Evolutionary conservation across 2,888 invertebrate genomes (phyloP).

Genomic region (Oscheius onirici): DNA sequence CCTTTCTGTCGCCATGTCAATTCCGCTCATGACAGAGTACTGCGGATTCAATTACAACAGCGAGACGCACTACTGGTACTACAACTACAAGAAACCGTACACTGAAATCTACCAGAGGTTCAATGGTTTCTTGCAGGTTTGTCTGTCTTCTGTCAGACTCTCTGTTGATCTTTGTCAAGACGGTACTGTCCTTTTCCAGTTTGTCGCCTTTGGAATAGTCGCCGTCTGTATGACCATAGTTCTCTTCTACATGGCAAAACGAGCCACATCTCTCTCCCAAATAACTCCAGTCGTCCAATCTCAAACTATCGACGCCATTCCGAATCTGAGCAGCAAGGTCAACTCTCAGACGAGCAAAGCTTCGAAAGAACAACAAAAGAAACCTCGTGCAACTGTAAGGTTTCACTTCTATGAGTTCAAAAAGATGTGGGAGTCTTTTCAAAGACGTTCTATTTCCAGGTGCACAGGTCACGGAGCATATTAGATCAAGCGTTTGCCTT

Average conservation of each 20-base stretch:
- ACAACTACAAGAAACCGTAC: conserved; percentile 15
- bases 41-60: conserved; percentile 18
- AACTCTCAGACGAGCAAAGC: background rate
- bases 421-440: background rate
- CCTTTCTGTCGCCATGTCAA: background rate
- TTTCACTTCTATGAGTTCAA: background rate
- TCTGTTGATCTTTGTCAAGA: background rate
- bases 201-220: conserved; percentile 5
- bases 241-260: conserved; percentile 16
- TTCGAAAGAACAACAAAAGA: background rate
- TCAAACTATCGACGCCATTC: background rate
- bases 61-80: conserved; percentile 12
- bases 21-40: conserved; percentile 10
- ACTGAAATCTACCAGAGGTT: conserved; percentile 13
- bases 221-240: conserved; percentile 16
- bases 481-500: conserved; percentile 24
- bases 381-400: background rate
- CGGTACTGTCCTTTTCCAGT: background rate
- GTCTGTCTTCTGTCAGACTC: background rate
- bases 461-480: background rate
- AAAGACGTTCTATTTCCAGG: background rate
- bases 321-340: background rate
- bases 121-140: conserved; percentile 13
- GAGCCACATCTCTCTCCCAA: background rate
- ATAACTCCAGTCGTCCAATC: background rate